phyloP scores from a whole-genome alignment of 2,113 vertebrate species.

The Struthio camelus region DNA sequence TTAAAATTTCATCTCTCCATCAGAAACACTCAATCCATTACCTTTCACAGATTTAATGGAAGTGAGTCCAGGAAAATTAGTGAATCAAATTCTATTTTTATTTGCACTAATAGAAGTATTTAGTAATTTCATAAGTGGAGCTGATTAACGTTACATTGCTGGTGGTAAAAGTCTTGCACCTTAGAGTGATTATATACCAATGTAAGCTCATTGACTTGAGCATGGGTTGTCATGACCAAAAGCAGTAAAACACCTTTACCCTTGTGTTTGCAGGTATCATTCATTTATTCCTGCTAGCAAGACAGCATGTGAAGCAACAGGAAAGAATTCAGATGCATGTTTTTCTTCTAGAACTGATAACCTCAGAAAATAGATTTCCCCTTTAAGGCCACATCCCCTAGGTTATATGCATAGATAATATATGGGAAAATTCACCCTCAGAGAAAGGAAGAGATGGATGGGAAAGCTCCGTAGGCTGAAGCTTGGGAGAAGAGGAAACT shows the following conservation, averaged over 20 bases:
- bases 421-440: conserved; percentile 32
- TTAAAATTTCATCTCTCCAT: not conserved
- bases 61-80: not conserved
- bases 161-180: not conserved
- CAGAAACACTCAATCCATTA: not conserved
- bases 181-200: not conserved
- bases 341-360: conserved; percentile 11
- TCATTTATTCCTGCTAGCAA: not conserved
- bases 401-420: conserved; percentile 35
- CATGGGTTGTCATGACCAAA: not conserved
- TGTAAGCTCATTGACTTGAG: not conserved
- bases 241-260: not conserved
- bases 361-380: conserved; percentile 3
- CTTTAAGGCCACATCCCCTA: conserved; percentile 2
- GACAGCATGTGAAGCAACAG: not conserved
- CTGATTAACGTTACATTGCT: not conserved
- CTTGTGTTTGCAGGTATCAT: not conserved
- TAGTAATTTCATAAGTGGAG: not conserved
- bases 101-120: not conserved
- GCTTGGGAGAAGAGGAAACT: not conserved
- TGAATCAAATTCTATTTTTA: not conserved
- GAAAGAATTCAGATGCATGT: not conserved
- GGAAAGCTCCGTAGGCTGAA: not conserved
- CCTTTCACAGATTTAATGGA: not conserved
- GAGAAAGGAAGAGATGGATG: not conserved